Percentiles rank a stretch among this genome's conserved stretches.
Evolutionary conservation across 2,797 vertebrate species (phyloP).

Genomic region (Typhlichthys eigenmanni): DNA sequence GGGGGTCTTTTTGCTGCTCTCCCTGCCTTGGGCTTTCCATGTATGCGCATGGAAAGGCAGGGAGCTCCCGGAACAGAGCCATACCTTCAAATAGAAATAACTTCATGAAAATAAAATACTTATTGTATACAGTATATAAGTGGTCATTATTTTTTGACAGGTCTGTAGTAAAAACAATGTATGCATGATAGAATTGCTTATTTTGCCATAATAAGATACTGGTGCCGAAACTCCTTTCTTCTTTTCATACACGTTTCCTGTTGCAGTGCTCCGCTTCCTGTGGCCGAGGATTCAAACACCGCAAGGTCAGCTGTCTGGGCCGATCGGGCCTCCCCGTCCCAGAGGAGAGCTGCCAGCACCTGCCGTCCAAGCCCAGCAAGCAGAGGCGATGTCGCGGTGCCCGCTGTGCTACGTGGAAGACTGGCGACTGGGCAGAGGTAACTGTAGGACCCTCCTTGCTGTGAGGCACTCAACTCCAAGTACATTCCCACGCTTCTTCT

Average conservation of each 20-base stretch:
- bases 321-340: slow-evolving; percentile 82
- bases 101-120: no score
- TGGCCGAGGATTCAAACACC: slow-evolving; percentile 88
- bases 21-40: no score
- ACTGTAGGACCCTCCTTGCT: slow-evolving; percentile 34
- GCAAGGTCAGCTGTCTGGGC: slow-evolving; percentile 87
- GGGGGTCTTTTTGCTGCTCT: no score
- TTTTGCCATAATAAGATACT: background rate
- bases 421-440: slow-evolving; percentile 94
- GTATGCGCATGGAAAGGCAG: no score
- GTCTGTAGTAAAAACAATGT: no score
- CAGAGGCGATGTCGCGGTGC: slow-evolving; percentile 89
- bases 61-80: no score
- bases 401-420: slow-evolving; percentile 92
- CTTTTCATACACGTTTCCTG: slow-evolving; percentile 31
- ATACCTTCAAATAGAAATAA: no score
- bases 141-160: no score
- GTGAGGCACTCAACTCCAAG: slow-evolving; percentile 28
- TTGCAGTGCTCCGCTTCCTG: slow-evolving; percentile 93
- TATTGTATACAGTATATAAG: no score
- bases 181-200: background rate
- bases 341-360: slow-evolving; percentile 87
- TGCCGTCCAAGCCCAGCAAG: slow-evolving; percentile 82
- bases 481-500: background rate
- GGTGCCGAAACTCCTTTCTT: slow-evolving; percentile 22